Evolutionary conservation across 2,797 vertebrate species (phyloP).

Genomic region (Rhynchonycteris naso): DNA sequence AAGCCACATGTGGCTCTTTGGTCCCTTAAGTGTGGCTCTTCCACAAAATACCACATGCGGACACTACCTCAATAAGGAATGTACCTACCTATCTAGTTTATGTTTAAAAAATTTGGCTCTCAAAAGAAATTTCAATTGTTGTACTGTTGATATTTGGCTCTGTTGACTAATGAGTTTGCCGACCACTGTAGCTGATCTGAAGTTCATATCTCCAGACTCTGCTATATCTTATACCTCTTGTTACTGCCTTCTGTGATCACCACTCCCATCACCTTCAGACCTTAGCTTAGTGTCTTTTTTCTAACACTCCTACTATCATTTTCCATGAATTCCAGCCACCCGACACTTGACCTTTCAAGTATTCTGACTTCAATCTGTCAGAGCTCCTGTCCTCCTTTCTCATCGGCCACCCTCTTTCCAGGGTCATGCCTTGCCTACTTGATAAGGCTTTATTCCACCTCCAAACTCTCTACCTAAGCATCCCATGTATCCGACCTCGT

Average conservation of each 20-base stretch:
- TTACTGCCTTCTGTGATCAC: neutral
- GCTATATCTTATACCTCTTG: rapidly evolving
- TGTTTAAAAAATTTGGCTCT: too few relatives aligned
- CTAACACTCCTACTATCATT: neutral
- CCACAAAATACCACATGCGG: too few relatives aligned
- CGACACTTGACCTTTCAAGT: neutral
- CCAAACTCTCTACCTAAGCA: neutral
- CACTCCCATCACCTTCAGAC: neutral
- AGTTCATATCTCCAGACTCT: neutral
- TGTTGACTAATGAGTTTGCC: too few relatives aligned
- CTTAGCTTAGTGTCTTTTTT: neutral
- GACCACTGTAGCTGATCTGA: neutral
- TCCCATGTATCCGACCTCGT: neutral
- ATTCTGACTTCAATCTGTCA: neutral
- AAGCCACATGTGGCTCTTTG: too few relatives aligned
- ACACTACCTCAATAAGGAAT: too few relatives aligned
- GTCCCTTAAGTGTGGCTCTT: too few relatives aligned
- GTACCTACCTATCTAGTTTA: too few relatives aligned
- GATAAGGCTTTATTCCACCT: too few relatives aligned
- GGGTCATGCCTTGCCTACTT: neutral
- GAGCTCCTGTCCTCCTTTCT: neutral
- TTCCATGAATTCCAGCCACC: neutral
- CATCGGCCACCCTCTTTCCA: too few relatives aligned
- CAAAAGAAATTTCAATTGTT: too few relatives aligned
- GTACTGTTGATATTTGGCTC: too few relatives aligned